Conservation (phyloP, 2,888 invertebrate species). For the Aphidoletes aphidimyza region DNA sequence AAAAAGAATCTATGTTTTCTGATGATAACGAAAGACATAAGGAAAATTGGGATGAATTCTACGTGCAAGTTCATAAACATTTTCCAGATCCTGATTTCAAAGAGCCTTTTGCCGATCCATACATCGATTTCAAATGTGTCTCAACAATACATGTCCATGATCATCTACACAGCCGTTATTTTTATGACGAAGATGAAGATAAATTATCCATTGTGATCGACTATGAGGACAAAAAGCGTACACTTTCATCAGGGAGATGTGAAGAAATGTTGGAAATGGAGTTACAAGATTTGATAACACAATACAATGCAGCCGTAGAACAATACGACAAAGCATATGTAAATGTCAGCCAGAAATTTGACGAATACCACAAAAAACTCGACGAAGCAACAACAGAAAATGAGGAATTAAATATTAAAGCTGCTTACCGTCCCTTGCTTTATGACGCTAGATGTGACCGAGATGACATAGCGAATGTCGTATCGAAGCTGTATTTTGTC, state of each 20-base stretch:
- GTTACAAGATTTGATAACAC: not conserved
- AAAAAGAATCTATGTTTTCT: not conserved
- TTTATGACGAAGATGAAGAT: not conserved
- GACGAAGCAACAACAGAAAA: not conserved
- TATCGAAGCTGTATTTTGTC: slow-evolving; percentile 1
- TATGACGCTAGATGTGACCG: not conserved
- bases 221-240: not conserved
- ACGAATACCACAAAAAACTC: not conserved
- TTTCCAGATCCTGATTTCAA: not conserved
- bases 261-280: not conserved
- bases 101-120: not conserved
- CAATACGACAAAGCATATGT: not conserved
- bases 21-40: not conserved
- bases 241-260: not conserved
- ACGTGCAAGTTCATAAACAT: slow-evolving; percentile 6
- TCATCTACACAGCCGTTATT: not conserved
- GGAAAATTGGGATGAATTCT: not conserved
- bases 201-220: not conserved
- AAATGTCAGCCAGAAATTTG: not conserved
- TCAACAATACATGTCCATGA: not conserved
- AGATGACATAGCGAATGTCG: not conserved
- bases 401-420: not conserved
- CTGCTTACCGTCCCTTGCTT: not conserved
- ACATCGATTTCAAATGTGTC: not conserved
- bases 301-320: not conserved